phyloP scores from a whole-genome alignment of 2,113 vertebrate species.

The Zosterops hypoxanthus region DNA sequence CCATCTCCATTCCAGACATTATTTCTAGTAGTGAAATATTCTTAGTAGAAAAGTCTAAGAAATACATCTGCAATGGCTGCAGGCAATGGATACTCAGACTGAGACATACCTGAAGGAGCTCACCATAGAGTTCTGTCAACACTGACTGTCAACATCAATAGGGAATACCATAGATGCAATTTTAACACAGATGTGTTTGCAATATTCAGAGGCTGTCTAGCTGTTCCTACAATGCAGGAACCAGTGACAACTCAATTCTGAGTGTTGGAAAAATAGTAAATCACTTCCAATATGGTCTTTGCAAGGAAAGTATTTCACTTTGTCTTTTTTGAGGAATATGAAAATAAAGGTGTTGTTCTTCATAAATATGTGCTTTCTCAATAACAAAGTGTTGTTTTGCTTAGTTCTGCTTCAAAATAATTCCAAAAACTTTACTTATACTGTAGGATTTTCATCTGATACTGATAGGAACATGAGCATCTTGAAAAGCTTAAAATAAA shows the following conservation, averaged over 20 bases:
- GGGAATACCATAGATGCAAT: not conserved
- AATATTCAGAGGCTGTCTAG: not conserved
- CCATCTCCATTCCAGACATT: not conserved
- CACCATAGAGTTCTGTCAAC: not conserved
- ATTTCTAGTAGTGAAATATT: not conserved
- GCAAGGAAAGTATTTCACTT: not conserved
- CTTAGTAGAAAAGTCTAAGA: not conserved
- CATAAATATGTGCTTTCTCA: not conserved
- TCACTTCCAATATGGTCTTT: not conserved
- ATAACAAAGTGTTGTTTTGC: not conserved
- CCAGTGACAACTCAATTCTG: not conserved
- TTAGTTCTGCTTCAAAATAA: not conserved
- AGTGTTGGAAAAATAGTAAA: not conserved
- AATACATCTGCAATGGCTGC: not conserved
- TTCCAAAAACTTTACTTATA: not conserved
- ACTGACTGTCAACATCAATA: not conserved
- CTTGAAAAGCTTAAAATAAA: conserved; percentile 16
- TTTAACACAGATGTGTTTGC: not conserved
- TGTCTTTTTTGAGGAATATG: not conserved
- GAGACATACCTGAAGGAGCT: not conserved
- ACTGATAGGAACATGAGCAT: not conserved
- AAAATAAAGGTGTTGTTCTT: conserved; percentile 4
- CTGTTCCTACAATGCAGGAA: not conserved
- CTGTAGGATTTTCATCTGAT: not conserved
- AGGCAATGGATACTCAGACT: not conserved